Evolutionary conservation across 2,888 invertebrate genomes (phyloP).

Genomic region (Dynastes maya): DNA sequence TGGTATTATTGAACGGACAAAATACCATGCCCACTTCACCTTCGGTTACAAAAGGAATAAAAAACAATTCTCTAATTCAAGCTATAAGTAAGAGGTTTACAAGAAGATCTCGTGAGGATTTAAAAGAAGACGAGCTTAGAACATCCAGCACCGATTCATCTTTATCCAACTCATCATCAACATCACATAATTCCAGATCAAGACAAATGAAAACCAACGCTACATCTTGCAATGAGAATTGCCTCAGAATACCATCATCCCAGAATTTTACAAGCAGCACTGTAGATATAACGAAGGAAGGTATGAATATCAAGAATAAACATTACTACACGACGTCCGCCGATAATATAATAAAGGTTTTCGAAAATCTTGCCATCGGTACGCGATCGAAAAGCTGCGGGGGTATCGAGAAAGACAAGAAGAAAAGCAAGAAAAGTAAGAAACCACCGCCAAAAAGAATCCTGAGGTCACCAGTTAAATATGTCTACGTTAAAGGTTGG

Average conservation of each 20-base stretch:
- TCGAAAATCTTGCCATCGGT: conserved; percentile 78
- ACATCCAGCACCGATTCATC: conserved; percentile 71
- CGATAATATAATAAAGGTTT: conserved; percentile 81
- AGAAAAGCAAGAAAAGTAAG: conserved; percentile 66
- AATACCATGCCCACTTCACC: conserved; percentile 71
- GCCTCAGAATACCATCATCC: conserved; percentile 57
- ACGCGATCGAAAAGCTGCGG: conserved; percentile 76
- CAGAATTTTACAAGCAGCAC: conserved; percentile 73
- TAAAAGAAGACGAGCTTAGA: conserved; percentile 70
- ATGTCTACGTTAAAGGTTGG: conserved; percentile 86
- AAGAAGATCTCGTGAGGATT: conserved; percentile 71
- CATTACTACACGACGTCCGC: conserved; percentile 71
- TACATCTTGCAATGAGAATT: conserved; percentile 57
- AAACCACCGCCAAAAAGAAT: conserved; percentile 82
- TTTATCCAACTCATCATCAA: conserved; percentile 66
- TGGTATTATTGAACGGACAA: conserved; percentile 60
- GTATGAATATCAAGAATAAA: conserved; percentile 69
- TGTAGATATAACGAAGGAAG: conserved; percentile 78
- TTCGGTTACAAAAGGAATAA: conserved; percentile 73
- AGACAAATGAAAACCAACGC: conserved; percentile 58
- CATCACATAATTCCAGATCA: conserved; percentile 52
- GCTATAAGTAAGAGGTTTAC: conserved; percentile 78
- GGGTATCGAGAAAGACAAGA: conserved; percentile 53
- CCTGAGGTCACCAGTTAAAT: conserved; percentile 83
- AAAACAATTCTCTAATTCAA: conserved; percentile 78